Base-by-base conservation (phyloP, 2,797 vertebrate species). In the Naso thynnoides region DNA sequence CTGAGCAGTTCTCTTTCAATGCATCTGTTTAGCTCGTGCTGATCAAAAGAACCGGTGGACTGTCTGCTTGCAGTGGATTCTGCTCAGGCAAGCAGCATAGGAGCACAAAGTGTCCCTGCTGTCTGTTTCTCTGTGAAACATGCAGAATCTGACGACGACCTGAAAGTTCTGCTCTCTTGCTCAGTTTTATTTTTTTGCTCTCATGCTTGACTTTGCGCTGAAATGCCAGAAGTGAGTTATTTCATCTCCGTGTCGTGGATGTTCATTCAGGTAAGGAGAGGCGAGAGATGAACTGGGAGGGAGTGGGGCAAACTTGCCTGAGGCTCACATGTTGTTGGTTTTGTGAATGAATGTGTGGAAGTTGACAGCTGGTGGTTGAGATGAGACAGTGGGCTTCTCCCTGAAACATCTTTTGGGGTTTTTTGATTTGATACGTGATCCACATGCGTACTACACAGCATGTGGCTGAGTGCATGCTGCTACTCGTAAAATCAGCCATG, bases 151-250 rank as follows among this genome's bases (percentile, higher is more conserved):
- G 52, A 73, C 57, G 65, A 76, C 19, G 19, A 54, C 31, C 39
- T 52, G 47, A 69, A 70, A 84, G 63, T 73, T 67, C 64, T 48
- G 65, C 67, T 54, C 53, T 73, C 55, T 63, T 31, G 58, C 48
- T 69, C 33, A 33, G 4, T 85, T 88, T 73, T 83, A 76, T 64
- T 68, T 70, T 83, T 78, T 64, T 69, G 60, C 65, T 78, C 57
- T 68, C 73, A 79, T 88, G 87, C 82, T 82, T 79, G 48, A 87
- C 70, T 88, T 83, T 84, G 72, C 42, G 89, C 91, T 93, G 94
- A 92, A 80, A 95, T 95, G 93, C 93, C 93, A 90, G 93, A 95
- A 87, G 83, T 89, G 78, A 91, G 14, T 79, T 78, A 73, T 86
- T 73, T 85, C 81, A 74, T 87, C 74, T 80, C 89, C 3, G 26